phyloP scores from a whole-genome alignment of 2,797 vertebrate genomes.

The Sciaenops ocellatus region DNA sequence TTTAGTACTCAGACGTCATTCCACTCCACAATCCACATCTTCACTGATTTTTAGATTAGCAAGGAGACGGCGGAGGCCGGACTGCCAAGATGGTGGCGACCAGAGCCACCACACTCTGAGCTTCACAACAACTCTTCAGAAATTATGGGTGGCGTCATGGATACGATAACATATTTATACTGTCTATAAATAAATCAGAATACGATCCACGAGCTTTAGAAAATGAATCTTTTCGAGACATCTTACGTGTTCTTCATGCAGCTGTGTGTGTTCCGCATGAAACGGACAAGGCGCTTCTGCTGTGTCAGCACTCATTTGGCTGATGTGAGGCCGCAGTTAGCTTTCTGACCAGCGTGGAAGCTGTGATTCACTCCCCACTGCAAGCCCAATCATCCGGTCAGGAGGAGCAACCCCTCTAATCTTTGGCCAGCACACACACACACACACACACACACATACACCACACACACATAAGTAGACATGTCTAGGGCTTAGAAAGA shows the following conservation, averaged over 20 bases:
- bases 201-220: not conserved
- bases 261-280: not conserved
- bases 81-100: too few relatives aligned
- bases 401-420: slow-evolving; percentile 30
- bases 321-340: slow-evolving; percentile 26
- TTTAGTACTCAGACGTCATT: too few relatives aligned
- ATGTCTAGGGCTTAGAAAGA: slow-evolving; percentile 34
- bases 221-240: not conserved
- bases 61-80: too few relatives aligned
- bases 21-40: too few relatives aligned
- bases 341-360: slow-evolving; percentile 29
- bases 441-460: slow-evolving; percentile 19
- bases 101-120: too few relatives aligned
- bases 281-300: not conserved
- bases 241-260: not conserved
- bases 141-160: too few relatives aligned
- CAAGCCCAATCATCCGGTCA: slow-evolving; percentile 30
- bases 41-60: too few relatives aligned
- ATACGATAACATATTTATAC: too few relatives aligned
- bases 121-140: too few relatives aligned
- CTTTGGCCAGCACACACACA: slow-evolving; percentile 4
- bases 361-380: slow-evolving; percentile 53
- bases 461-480: slow-evolving; percentile 21
- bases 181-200: not conserved
- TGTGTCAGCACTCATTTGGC: slow-evolving; percentile 7